Evolutionary conservation across 2,888 invertebrate genomes (phyloP).

Genomic region (Coelopa pilipes): DNA sequence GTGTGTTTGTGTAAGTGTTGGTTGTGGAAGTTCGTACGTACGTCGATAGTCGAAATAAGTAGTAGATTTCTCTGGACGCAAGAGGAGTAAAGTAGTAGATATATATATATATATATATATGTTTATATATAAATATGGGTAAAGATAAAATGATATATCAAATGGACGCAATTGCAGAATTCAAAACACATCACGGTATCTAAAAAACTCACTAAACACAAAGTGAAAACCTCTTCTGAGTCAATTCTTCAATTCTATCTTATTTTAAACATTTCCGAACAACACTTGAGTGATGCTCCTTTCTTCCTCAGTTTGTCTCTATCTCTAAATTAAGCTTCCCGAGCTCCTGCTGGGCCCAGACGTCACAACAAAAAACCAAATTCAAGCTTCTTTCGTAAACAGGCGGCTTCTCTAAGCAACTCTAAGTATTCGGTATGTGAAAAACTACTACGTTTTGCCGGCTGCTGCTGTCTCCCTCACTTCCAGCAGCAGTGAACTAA

Average conservation of each 20-base stretch:
- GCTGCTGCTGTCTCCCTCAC: slow-evolving; percentile 24
- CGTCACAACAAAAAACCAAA: background rate
- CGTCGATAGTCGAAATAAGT: background rate
- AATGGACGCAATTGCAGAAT: slow-evolving; percentile 32
- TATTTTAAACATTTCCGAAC: background rate
- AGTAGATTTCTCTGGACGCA: slow-evolving; percentile 13
- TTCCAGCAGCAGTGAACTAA: background rate
- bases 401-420: background rate
- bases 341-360: too few species aligned
- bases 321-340: background rate
- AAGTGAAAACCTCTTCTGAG: slow-evolving; percentile 16
- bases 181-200: background rate
- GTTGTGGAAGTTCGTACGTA: background rate
- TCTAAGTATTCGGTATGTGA: slow-evolving; percentile 22
- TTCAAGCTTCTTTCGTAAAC: background rate
- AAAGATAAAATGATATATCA: slow-evolving; percentile 12
- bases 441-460: slow-evolving; percentile 39
- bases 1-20: background rate
- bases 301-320: background rate
- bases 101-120: slow-evolving; percentile 20
- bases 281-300: slow-evolving; percentile 1
- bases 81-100: background rate
- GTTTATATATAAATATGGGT: slow-evolving; percentile 13
- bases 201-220: slow-evolving; percentile 8
- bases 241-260: background rate